A percentile compares a stretch with the other conserved stretches of the same genome.
These are phyloP conservation scores for Xiphias gladius DNA, from an alignment of 2,113 vertebrate genomes.

Conservation along the genomic window DNA sequence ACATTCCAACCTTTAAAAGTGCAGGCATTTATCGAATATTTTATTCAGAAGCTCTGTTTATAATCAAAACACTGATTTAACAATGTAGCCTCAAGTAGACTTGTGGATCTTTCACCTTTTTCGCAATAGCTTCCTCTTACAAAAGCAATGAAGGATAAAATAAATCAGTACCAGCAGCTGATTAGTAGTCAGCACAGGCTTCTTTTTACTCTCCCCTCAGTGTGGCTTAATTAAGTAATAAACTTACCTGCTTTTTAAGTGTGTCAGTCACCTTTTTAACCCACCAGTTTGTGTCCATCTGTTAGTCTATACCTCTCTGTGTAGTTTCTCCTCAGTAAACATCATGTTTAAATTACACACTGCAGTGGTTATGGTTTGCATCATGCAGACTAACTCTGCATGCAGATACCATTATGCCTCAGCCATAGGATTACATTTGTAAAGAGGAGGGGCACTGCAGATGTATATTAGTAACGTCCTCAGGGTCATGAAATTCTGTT, in stretches of 20 bases:
- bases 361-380: constrained; percentile 1
- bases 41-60: constrained; percentile 13
- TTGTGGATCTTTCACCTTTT: not conserved
- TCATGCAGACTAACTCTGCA: not conserved
- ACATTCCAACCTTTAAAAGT: constrained; percentile 6
- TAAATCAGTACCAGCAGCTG: constrained; percentile 21
- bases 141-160: constrained; percentile 29
- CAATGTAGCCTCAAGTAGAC: not conserved
- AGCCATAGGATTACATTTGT: not conserved
- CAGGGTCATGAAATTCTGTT: not conserved
- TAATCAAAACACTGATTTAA: constrained; percentile 30
- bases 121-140: not conserved
- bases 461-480: not conserved
- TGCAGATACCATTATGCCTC: not conserved
- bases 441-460: not conserved
- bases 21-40: not conserved
- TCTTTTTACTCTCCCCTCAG: not conserved
- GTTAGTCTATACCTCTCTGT: not conserved
- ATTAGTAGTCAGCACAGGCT: constrained; percentile 52
- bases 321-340: constrained; percentile 10
- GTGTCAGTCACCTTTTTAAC: constrained; percentile 29
- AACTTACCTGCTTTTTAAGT: constrained; percentile 34
- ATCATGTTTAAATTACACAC: constrained; percentile 33
- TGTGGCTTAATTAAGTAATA: constrained; percentile 49
- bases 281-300: not conserved